These are phyloP conservation scores for Drosophila mimetica DNA, from an alignment of 2,888 invertebrate genomes.

Conservation along the genomic window DNA sequence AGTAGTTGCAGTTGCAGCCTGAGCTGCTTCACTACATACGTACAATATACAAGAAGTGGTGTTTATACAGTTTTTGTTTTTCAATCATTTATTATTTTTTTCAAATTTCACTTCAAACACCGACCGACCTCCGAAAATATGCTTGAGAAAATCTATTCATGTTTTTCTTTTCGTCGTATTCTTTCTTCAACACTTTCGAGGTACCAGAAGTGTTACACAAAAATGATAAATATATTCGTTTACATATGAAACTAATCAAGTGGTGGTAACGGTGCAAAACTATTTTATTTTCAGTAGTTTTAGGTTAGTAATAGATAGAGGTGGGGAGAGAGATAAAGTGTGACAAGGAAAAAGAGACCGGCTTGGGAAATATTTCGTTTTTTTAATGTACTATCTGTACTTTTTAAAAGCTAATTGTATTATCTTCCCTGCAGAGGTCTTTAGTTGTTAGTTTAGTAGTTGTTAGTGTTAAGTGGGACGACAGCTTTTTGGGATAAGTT, in stretches of 20 bases:
- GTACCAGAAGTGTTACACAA: slow-evolving; percentile 26
- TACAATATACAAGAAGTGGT: slow-evolving; percentile 26
- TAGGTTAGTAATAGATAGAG: slow-evolving; percentile 42
- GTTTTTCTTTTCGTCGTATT: slow-evolving; percentile 55
- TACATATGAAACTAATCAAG: slow-evolving; percentile 48
- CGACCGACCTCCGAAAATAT: slow-evolving; percentile 82
- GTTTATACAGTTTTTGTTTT: slow-evolving; percentile 23
- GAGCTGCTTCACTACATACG: slow-evolving; percentile 18
- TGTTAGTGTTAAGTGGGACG: slow-evolving; percentile 34
- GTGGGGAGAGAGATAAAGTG: slow-evolving; percentile 5
- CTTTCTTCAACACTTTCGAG: slow-evolving; percentile 28
- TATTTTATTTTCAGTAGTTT: slow-evolving; percentile 50
- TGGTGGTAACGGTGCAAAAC: slow-evolving; percentile 83
- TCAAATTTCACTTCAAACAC: slow-evolving; percentile 71
- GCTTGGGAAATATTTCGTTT: background rate
- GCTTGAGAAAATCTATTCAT: slow-evolving; percentile 84
- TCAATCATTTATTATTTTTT: slow-evolving; percentile 23
- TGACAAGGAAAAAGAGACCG: background rate
- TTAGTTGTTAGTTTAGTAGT: slow-evolving; percentile 27
- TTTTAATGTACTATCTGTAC: slow-evolving; percentile 10
- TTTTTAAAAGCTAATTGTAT: background rate
- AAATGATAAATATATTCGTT: slow-evolving; percentile 25
- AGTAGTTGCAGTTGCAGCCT: slow-evolving; percentile 31
- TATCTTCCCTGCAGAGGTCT: background rate
- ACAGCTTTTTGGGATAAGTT: slow-evolving; percentile 16